A percentile compares a stretch with the other conserved stretches of the same genome.
phyloP scores from a whole-genome alignment of 2,797 vertebrate species.

The Taenioides sp. region DNA sequence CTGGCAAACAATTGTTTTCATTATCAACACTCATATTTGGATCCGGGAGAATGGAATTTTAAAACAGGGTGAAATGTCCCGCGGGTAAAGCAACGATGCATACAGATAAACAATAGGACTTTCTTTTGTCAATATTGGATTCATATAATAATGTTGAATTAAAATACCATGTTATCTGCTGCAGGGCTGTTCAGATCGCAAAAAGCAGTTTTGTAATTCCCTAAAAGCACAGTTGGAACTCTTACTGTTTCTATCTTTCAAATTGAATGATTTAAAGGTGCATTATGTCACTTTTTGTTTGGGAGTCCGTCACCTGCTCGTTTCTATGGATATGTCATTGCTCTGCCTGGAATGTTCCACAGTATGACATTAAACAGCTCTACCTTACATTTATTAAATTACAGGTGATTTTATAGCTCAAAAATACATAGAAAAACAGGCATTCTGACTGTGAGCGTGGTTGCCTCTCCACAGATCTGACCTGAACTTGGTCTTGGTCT shows the following conservation, averaged over 20 bases:
- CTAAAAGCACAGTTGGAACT: slow-evolving; percentile 12
- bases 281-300: too few species aligned
- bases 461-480: too few species aligned
- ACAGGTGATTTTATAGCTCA: too few species aligned
- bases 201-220: slow-evolving; percentile 34
- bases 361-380: too few species aligned
- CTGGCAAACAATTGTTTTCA: slow-evolving; percentile 66
- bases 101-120: slow-evolving; percentile 45
- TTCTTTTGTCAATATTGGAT: slow-evolving; percentile 31
- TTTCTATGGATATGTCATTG: too few species aligned
- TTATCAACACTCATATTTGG: slow-evolving; percentile 68
- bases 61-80: slow-evolving; percentile 28
- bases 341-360: too few species aligned
- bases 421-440: too few species aligned
- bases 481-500: too few species aligned
- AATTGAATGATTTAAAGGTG: slow-evolving; percentile 19
- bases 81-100: slow-evolving; percentile 27
- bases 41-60: slow-evolving; percentile 42
- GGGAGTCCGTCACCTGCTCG: too few species aligned
- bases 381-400: too few species aligned
- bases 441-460: too few species aligned
- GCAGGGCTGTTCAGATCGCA: slow-evolving; percentile 22
- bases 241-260: slow-evolving; percentile 32
- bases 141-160: slow-evolving; percentile 25
- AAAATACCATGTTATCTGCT: slow-evolving; percentile 31